Conservation (phyloP, 1,140 invertebrate genomes). For the Galendromus occidentalis region DNA sequence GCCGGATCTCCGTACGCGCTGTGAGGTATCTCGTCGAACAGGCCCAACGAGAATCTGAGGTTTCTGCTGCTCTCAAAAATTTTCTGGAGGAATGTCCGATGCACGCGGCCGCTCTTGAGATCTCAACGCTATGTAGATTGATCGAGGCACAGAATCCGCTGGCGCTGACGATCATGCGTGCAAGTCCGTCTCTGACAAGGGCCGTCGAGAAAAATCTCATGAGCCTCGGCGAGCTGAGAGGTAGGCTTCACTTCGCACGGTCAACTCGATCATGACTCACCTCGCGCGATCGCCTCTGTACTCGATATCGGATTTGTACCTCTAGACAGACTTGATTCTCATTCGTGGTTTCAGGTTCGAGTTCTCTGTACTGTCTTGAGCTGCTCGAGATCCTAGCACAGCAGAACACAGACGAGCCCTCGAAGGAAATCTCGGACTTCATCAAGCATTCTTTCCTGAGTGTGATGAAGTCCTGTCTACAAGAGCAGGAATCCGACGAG, state of each 20-base stretch:
- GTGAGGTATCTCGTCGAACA: not conserved
- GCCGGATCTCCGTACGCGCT: not conserved
- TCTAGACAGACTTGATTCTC: no score
- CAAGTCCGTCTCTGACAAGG: not conserved
- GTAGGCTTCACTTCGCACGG: not conserved
- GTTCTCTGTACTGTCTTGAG: not conserved
- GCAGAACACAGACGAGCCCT: not conserved
- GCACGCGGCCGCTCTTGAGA: not conserved
- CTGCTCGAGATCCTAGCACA: not conserved
- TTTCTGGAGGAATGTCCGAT: not conserved
- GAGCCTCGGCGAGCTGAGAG: not conserved
- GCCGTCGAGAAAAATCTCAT: not conserved
- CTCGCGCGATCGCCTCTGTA: no score
- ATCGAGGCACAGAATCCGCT: not conserved
- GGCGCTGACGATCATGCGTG: not conserved
- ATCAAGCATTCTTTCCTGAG: not conserved
- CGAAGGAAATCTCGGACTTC: not conserved
- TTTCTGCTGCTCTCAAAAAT: not conserved
- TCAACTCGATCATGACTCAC: no score
- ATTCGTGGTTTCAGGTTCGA: not conserved
- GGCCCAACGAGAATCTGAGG: not conserved
- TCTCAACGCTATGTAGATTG: not conserved
- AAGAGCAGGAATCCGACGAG: not conserved
- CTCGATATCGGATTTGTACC: no score
- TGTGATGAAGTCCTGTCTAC: not conserved